phyloP scores from a whole-genome alignment of 2,113 vertebrate genomes.

The Nannospalax galili region DNA sequence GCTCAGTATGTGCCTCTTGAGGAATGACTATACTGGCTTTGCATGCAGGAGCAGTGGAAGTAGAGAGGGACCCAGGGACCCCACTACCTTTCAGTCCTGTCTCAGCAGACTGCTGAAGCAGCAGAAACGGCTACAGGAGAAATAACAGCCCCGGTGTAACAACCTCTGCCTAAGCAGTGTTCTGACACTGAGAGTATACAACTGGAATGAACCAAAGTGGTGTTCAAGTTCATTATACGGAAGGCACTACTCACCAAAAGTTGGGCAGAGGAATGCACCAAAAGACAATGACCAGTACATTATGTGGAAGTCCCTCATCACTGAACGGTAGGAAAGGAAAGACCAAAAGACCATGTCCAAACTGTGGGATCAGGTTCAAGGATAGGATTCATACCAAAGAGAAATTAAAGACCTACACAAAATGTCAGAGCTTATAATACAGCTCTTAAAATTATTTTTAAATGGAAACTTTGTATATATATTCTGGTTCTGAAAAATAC shows the following conservation, averaged over 20 bases:
- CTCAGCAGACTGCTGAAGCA: background rate
- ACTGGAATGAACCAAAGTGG: background rate
- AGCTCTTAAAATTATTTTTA: background rate
- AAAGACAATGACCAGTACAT: background rate
- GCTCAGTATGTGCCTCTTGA: background rate
- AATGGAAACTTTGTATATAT: background rate
- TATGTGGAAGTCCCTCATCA: background rate
- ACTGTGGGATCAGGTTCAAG: background rate
- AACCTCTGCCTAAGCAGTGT: background rate
- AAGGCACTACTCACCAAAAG: background rate
- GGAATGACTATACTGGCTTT: background rate
- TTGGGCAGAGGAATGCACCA: too few relatives aligned
- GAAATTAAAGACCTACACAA: background rate
- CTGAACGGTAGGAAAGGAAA: too few relatives aligned
- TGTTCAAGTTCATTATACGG: too few relatives aligned
- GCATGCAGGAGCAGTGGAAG: background rate
- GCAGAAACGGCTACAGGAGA: background rate
- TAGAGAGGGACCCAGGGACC: background rate
- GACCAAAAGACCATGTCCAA: background rate
- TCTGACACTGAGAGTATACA: background rate
- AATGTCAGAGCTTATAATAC: background rate
- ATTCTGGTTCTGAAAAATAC: background rate
- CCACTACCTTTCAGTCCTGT: background rate
- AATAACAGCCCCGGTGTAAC: background rate
- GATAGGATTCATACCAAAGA: background rate